Conservation (phyloP, 2,113 vertebrate species). For the Verasper variegatus region DNA sequence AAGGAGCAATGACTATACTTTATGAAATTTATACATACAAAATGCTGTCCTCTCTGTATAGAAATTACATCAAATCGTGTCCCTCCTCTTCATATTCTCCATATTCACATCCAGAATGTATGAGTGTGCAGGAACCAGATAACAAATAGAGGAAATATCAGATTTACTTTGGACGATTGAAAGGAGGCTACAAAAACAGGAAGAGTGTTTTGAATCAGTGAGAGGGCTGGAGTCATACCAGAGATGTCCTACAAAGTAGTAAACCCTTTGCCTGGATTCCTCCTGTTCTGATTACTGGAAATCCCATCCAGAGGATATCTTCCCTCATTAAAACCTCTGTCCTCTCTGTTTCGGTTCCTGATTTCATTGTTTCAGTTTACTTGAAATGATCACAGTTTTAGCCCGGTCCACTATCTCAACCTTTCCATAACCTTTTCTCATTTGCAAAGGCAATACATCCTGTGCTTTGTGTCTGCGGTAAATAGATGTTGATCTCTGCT, state of each 20-base stretch:
- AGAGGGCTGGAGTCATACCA: neutral
- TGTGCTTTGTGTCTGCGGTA: neutral
- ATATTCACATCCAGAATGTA: no score
- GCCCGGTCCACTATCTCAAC: neutral
- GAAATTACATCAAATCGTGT: no score
- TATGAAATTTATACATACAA: neutral
- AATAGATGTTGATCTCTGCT: neutral
- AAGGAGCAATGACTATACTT: no score
- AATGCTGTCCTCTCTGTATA: no score
- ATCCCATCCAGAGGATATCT: neutral
- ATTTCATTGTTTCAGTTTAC: neutral
- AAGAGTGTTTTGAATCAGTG: neutral
- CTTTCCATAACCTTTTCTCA: neutral
- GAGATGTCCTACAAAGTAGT: neutral
- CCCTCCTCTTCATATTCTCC: no score
- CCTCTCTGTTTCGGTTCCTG: neutral
- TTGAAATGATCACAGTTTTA: slow-evolving; percentile 3
- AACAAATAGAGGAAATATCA: slow-evolving; percentile 47
- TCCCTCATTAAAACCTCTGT: neutral
- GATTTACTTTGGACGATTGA: neutral
- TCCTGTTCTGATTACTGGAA: slow-evolving; percentile 4
- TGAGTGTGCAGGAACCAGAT: slow-evolving; percentile 32
- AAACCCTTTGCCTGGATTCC: neutral
- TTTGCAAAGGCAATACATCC: slow-evolving; percentile 15
- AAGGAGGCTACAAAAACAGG: slow-evolving; percentile 5